These are phyloP conservation scores for Hypotaenidia okinawae DNA, from an alignment of 2,797 vertebrate species.

Conservation along the genomic window DNA sequence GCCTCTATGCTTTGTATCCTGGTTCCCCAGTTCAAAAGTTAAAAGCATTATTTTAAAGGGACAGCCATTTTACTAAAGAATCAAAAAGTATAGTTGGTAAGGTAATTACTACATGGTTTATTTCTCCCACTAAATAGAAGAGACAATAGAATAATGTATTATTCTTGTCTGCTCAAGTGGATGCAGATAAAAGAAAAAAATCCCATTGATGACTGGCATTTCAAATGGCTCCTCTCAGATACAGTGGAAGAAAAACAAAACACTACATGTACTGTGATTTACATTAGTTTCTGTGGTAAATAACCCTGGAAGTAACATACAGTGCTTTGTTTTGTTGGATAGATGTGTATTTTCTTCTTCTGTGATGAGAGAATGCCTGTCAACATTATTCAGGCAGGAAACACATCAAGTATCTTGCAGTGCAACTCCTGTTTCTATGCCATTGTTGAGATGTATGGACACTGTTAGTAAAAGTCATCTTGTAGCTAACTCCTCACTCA, in stretches of 20 bases:
- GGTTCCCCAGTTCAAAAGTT: neutral
- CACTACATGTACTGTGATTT: neutral
- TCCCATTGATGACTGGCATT: neutral
- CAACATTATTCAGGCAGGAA: neutral
- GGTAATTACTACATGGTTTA: neutral
- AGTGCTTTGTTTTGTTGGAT: neutral
- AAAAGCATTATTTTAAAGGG: neutral
- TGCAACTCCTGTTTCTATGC: neutral
- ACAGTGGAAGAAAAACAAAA: neutral
- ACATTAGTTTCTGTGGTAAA: neutral
- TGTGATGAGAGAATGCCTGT: neutral
- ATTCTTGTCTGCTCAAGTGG: neutral
- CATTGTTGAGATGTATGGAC: neutral
- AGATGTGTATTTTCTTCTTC: neutral
- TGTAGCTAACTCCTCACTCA: neutral
- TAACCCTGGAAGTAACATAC: neutral
- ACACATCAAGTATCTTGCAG: neutral
- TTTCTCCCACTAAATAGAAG: neutral
- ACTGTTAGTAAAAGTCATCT: neutral
- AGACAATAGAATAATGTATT: neutral
- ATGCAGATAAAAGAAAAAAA: neutral
- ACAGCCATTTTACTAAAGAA: neutral
- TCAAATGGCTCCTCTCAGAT: neutral
- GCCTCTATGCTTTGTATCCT: neutral
- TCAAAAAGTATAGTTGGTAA: neutral